These are phyloP conservation scores for Pachyrhynchus sulphureomaculatus DNA, from an alignment of 1,140 invertebrate genomes.

Conservation along the genomic window DNA sequence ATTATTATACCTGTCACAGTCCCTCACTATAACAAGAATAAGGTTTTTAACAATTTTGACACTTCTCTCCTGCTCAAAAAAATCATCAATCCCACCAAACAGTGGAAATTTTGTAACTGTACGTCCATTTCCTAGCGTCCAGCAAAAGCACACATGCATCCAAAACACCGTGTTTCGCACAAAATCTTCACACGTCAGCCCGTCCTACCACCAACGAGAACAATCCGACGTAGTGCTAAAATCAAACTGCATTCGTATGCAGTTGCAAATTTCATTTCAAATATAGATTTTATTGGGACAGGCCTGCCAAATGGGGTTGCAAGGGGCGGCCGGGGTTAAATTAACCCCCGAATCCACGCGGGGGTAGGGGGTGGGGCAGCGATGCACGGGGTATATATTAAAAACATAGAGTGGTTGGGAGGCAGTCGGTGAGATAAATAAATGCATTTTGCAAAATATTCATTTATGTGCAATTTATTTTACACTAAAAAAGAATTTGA, in stretches of 20 bases:
- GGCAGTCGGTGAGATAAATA: too few species aligned
- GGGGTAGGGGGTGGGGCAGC: too few species aligned
- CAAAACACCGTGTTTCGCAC: neutral
- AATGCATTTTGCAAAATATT: neutral
- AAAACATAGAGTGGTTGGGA: neutral
- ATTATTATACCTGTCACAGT: too few species aligned
- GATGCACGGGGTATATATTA: neutral
- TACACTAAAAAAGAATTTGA: too few species aligned
- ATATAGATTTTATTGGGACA: constrained; percentile 34
- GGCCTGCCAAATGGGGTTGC: neutral
- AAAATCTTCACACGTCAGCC: neutral
- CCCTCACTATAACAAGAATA: too few species aligned
- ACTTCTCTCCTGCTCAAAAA: too few species aligned
- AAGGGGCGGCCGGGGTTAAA: neutral
- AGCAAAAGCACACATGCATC: neutral
- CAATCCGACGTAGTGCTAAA: neutral
- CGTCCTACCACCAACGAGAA: neutral
- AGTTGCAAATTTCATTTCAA: constrained; percentile 23
- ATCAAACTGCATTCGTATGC: neutral
- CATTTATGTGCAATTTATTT: neutral
- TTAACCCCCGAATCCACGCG: constrained; percentile 3
- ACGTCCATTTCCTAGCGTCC: neutral
- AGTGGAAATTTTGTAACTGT: too few species aligned
- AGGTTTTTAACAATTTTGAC: too few species aligned
- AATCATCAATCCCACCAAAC: too few species aligned